phyloP scores from a whole-genome alignment of 2,113 vertebrate species.

The Xiphophorus maculatus region DNA sequence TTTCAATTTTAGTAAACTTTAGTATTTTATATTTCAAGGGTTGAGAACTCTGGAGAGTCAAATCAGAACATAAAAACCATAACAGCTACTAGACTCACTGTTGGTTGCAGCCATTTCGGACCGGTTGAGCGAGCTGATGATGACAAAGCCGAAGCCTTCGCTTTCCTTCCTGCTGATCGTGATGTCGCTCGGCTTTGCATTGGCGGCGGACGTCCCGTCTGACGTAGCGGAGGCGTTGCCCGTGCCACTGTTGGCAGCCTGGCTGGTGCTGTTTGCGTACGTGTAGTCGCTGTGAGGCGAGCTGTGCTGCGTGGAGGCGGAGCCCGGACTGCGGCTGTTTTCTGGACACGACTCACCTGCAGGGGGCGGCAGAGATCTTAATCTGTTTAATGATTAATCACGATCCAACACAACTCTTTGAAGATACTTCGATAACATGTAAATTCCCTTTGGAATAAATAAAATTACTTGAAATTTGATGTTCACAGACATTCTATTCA shows the following conservation, averaged over 20 bases:
- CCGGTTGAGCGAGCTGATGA: slow-evolving; percentile 97
- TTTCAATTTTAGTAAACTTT: no score
- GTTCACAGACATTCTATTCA: no score
- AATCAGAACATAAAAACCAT: neutral
- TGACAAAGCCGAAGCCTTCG: slow-evolving; percentile 97
- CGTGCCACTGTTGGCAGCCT: slow-evolving; percentile 23
- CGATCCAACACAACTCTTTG: neutral
- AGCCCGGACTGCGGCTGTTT: slow-evolving; percentile 94
- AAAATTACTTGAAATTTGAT: no score
- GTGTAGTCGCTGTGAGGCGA: slow-evolving; percentile 93
- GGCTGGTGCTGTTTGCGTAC: slow-evolving; percentile 84
- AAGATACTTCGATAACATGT: no score
- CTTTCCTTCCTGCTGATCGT: slow-evolving; percentile 96
- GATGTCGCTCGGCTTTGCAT: slow-evolving; percentile 88
- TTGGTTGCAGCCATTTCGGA: slow-evolving; percentile 87
- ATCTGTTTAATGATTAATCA: neutral
- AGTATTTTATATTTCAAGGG: no score
- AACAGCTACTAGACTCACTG: slow-evolving; percentile 80
- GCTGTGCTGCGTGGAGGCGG: slow-evolving; percentile 94
- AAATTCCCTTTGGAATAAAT: no score
- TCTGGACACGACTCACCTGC: slow-evolving; percentile 91
- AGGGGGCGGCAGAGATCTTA: slow-evolving; percentile 38
- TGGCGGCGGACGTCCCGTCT: slow-evolving; percentile 81
- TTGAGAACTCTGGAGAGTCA: no score
- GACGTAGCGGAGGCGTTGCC: slow-evolving; percentile 62